A percentile compares a stretch with the other conserved stretches of the same genome.
Evolutionary conservation across 2,113 vertebrate genomes (phyloP).

Genomic region (Dromiciops gliroides): DNA sequence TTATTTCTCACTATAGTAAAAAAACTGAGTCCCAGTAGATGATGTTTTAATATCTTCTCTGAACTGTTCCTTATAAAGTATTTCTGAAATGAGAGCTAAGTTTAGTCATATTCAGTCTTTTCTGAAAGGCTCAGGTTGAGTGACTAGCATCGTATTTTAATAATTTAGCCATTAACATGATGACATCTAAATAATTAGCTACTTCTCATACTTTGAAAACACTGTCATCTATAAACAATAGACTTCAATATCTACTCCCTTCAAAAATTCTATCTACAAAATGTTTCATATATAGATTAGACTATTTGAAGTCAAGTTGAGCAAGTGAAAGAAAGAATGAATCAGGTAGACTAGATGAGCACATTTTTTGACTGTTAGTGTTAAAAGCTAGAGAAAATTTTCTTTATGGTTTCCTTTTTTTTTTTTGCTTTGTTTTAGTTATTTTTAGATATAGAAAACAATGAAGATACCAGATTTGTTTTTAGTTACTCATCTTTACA

Average conservation of each 20-base stretch:
- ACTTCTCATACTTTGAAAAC: conserved; percentile 21
- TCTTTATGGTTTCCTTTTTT: not conserved
- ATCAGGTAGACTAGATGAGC: not conserved
- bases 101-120: not conserved
- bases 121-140: not conserved
- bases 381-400: not conserved
- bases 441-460: not conserved
- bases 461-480: not conserved
- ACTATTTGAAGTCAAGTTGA: not conserved
- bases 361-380: conserved; percentile 10
- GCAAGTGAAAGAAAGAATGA: not conserved
- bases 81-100: conserved; percentile 32
- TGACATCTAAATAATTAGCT: conserved; percentile 19
- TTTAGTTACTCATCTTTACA: not conserved
- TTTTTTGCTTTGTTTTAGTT: not conserved
- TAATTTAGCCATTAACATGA: conserved; percentile 24
- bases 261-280: not conserved
- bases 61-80: conserved; percentile 35
- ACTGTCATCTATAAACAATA: conserved; percentile 27
- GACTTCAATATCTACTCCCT: not conserved
- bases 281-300: conserved; percentile 15
- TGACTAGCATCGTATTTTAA: not conserved
- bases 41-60: not conserved
- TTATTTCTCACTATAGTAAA: too few relatives aligned
- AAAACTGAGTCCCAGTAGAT: not conserved